Evolutionary conservation across 1,140 invertebrate species (phyloP).

Genomic region (Drosophila nannoptera): DNA sequence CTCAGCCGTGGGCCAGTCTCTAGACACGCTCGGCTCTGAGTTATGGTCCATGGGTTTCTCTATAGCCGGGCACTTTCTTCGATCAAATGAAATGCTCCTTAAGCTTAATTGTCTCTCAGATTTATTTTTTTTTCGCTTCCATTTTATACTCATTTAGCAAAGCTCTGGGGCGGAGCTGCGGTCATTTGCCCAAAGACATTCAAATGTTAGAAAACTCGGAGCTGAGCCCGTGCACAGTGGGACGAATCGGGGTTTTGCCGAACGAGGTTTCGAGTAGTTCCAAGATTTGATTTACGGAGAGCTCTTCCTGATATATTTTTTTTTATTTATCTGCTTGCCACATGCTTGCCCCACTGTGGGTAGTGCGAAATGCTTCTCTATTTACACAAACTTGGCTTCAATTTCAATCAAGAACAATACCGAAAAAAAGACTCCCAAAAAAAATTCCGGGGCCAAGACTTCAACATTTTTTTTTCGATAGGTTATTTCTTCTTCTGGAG

Average conservation of each 20-base stretch:
- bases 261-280: too few relatives aligned
- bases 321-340: too few relatives aligned
- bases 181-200: slow-evolving; percentile 62
- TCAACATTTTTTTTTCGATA: slow-evolving; percentile 39
- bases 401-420: slow-evolving; percentile 64
- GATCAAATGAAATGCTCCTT: slow-evolving; percentile 75
- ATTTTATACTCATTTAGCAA: slow-evolving; percentile 71
- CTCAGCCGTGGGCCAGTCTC: slow-evolving; percentile 49
- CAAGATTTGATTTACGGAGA: too few relatives aligned
- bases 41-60: slow-evolving; percentile 49
- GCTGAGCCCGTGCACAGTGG: slow-evolving; percentile 52
- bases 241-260: background rate
- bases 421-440: slow-evolving; percentile 33
- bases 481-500: slow-evolving; percentile 39
- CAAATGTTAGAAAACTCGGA: slow-evolving; percentile 71
- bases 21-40: background rate
- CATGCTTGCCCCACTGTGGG: slow-evolving; percentile 35
- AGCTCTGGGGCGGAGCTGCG: slow-evolving; percentile 41
- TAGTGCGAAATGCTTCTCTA: slow-evolving; percentile 51
- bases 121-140: slow-evolving; percentile 42
- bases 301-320: too few relatives aligned
- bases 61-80: slow-evolving; percentile 68
- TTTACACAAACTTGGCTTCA: slow-evolving; percentile 52
- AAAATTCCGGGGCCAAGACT: slow-evolving; percentile 54
- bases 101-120: slow-evolving; percentile 71